Base-by-base conservation (phyloP, 2,797 vertebrate species). In the Rhinatrema bivittatum region DNA sequence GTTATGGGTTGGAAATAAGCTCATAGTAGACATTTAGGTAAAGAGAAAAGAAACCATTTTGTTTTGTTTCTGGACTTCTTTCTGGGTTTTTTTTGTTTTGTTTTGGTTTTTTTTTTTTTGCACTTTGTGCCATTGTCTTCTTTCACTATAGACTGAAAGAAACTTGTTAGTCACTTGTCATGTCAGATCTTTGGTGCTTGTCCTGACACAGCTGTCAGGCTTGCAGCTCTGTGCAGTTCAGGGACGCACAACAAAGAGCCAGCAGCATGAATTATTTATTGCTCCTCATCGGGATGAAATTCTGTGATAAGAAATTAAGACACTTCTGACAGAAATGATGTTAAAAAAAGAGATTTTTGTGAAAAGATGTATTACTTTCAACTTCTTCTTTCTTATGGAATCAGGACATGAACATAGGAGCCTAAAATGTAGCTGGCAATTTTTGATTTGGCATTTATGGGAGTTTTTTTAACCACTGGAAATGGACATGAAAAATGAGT, bases 91-190 rank as follows among this genome's bases (percentile, higher is more conserved):
- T n/a, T n/a, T n/a, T n/a, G n/a, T n/a, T n/a, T n/a, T n/a, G n/a
- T n/a, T n/a, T n/a, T n/a, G n/a, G n/a, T n/a, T 44, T 25, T 14
- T 33, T 41, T 36, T 50, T 25, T 26, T 68, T 71, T 56, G 54
- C 61, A 76, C 75, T 79, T 74, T 72, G 72, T 71, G 69, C 62
- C 62, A 69, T 78, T 78, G 79, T 81, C 72, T 74, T 72, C 73
- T 57, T 69, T 72, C 58, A 56, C 67, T 58, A 49, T 68, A 57
- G 75, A 73, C 78, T 74, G 69, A 80, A 78, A 84, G 81, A 79
- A 82, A 85, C 83, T 84, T 85, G 84, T 87, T 87, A 87, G 80
- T 75, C 72, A 69, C 79, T 83, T 85, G 85, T 88, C 83, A 84
- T 79, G 79, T 84, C 78, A 68, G 73, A 84, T 86, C 80, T 78